These are phyloP conservation scores for Papio anubis DNA, from an alignment of 2,113 vertebrate genomes.

Conservation along the genomic window DNA sequence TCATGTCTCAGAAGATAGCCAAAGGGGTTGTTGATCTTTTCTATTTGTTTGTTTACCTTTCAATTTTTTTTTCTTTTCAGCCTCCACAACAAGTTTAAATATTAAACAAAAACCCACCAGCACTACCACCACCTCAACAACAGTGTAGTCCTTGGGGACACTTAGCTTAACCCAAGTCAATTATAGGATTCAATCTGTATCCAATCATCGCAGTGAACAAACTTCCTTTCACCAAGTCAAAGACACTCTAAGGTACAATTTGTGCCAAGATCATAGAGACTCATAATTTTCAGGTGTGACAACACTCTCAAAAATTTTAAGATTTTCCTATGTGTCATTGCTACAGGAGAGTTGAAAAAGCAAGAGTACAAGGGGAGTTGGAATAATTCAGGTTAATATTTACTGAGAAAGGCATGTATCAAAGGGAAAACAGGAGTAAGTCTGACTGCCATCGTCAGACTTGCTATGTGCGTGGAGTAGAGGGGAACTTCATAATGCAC, in stretches of 20 bases:
- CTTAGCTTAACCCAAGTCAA: background rate
- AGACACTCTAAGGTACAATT: background rate
- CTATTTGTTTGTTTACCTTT: background rate
- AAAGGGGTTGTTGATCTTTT: background rate
- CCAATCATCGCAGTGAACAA: background rate
- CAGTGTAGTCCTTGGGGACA: background rate
- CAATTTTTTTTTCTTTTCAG: background rate
- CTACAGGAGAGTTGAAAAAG: background rate
- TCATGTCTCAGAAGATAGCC: background rate
- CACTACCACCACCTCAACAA: background rate
- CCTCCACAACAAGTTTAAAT: background rate
- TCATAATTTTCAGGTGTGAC: background rate
- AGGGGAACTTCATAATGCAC: fast-evolving
- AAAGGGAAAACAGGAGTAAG: background rate
- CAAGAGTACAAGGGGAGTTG: background rate
- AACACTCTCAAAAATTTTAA: background rate
- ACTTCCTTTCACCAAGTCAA: background rate
- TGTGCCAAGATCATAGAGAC: background rate
- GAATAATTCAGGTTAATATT: background rate
- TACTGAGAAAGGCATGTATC: background rate
- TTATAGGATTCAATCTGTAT: background rate
- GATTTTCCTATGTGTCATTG: background rate
- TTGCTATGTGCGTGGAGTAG: too few species aligned
- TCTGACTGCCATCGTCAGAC: background rate
- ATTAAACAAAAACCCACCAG: background rate